These are phyloP conservation scores for Metalampra italica DNA, from an alignment of 2,888 invertebrate species.

Conservation along the genomic window DNA sequence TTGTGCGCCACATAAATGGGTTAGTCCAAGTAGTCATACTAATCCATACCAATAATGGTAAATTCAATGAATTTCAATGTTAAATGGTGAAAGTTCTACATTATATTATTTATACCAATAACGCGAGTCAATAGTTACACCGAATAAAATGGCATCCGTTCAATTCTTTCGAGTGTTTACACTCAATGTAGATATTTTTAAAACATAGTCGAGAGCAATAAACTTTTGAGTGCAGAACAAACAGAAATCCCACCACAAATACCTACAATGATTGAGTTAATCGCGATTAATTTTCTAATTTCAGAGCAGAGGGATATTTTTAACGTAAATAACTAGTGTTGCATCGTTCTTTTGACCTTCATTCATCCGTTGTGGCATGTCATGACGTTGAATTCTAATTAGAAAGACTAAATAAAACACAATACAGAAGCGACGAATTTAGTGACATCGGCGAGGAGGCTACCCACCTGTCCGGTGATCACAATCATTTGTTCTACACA, in stretches of 20 bases:
- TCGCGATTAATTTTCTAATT: background rate
- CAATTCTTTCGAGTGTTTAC: conserved; percentile 12
- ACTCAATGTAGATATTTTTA: conserved; percentile 8
- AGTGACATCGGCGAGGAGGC: no score
- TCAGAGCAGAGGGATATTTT: background rate
- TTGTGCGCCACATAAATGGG: no score
- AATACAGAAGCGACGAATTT: no score
- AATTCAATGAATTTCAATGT: no score
- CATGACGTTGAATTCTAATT: background rate
- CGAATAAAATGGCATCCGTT: conserved; percentile 3
- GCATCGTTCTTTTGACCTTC: background rate
- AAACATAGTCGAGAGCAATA: conserved; percentile 16
- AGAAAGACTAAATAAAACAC: no score
- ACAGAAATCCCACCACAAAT: conserved; percentile 2
- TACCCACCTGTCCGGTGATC: no score
- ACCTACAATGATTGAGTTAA: background rate
- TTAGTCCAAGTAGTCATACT: no score
- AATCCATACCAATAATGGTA: no score
- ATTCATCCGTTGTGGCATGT: background rate
- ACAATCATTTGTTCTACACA: no score
- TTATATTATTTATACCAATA: background rate
- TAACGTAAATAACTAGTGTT: background rate
- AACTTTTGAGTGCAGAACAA: conserved; percentile 14
- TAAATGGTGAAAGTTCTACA: no score
- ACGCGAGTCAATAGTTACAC: background rate